phyloP scores from a whole-genome alignment of 1,140 invertebrate genomes.

The Nebria ingens region DNA sequence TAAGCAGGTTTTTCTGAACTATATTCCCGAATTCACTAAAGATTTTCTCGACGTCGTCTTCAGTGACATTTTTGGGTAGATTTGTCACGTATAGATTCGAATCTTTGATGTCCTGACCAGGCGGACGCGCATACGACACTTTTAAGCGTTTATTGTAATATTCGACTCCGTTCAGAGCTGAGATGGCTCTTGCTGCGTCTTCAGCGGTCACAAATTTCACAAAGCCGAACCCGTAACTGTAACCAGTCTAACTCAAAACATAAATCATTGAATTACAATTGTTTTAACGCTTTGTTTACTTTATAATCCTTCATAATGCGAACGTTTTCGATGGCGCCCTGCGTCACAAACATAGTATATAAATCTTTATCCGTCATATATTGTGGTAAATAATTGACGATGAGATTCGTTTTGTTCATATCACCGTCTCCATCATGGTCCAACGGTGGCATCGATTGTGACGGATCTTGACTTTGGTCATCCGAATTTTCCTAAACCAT shows the following conservation, averaged over 20 bases:
- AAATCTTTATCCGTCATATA: conserved; percentile 85
- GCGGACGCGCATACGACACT: conserved; percentile 85
- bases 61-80: conserved; percentile 73
- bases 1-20: conserved; percentile 80
- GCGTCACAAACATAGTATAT: conserved; percentile 74
- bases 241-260: conserved; percentile 58
- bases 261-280: not conserved
- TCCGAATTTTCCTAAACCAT: not conserved
- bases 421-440: not conserved
- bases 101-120: conserved; percentile 86
- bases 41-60: conserved; percentile 69
- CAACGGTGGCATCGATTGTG: not conserved
- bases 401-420: conserved; percentile 60
- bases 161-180: conserved; percentile 70
- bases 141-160: conserved; percentile 42
- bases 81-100: conserved; percentile 92
- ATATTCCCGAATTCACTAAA: conserved; percentile 82
- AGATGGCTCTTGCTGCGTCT: conserved; percentile 77
- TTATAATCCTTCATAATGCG: conserved; percentile 83
- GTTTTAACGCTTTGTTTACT: conserved; percentile 37
- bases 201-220: conserved; percentile 81
- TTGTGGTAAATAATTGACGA: conserved; percentile 93
- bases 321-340: conserved; percentile 79
- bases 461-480: not conserved
- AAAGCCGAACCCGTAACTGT: conserved; percentile 94